A percentile compares a stretch with the other conserved stretches of the same genome.
Conservation (phyloP, 2,797 vertebrate species). For the Oceanodroma leucorhoa region DNA sequence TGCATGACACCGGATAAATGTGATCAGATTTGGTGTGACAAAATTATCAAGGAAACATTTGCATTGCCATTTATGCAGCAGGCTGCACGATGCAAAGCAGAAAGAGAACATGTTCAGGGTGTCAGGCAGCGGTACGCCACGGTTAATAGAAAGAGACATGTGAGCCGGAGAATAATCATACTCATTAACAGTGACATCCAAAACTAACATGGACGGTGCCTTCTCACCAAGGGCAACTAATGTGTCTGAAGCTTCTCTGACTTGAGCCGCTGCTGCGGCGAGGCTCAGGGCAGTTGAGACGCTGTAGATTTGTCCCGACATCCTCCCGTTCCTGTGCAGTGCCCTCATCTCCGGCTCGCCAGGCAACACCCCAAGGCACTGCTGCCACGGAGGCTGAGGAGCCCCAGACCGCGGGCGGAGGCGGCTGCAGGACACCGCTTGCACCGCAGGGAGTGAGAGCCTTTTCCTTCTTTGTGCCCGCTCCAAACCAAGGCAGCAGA, state of each 20-base stretch:
- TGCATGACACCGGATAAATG: conserved; percentile 1
- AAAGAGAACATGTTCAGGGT: conserved; percentile 19
- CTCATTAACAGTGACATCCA: not conserved
- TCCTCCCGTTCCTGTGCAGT: not conserved
- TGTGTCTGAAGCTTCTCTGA: not conserved
- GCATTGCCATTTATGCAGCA: not conserved
- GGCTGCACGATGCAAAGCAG: not conserved
- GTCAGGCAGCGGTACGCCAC: not conserved
- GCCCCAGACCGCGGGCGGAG: fast-evolving
- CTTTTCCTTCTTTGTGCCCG: not conserved
- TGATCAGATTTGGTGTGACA: conserved; percentile 59
- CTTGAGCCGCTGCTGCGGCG: fast-evolving
- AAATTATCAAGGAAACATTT: conserved; percentile 34
- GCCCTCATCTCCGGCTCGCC: not conserved
- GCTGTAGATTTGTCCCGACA: not conserved
- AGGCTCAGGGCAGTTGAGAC: not conserved
- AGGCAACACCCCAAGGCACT: fast-evolving
- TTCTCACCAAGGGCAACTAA: not conserved
- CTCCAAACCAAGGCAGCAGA: not conserved
- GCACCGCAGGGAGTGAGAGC: fast-evolving
- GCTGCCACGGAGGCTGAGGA: not conserved
- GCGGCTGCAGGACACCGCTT: not conserved
- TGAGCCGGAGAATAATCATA: not conserved
- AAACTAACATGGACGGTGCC: not conserved
- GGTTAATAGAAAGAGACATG: not conserved